A percentile compares a stretch with the other conserved stretches of the same genome.
These are phyloP conservation scores for Gerris buenoi DNA, from an alignment of 1,140 invertebrate genomes.

Conservation along the genomic window DNA sequence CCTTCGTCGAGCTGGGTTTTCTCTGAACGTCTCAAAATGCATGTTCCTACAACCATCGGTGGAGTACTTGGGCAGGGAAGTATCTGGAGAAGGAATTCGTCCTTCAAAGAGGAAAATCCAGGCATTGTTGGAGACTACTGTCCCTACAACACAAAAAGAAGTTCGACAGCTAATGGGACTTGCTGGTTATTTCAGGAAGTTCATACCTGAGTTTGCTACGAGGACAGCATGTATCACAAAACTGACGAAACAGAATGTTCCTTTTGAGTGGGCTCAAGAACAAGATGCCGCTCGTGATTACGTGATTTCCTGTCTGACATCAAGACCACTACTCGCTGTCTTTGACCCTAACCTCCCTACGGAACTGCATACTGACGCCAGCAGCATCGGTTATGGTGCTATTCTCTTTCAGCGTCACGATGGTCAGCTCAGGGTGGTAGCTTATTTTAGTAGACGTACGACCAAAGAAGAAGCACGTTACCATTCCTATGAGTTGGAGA, in stretches of 20 bases:
- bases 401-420: not conserved
- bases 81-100: not conserved
- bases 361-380: not conserved
- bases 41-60: not conserved
- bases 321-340: not conserved
- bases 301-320: not conserved
- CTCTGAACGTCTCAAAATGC: not conserved
- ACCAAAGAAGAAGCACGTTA: not conserved
- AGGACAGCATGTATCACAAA: not conserved
- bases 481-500: not conserved
- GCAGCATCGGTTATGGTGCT: not conserved
- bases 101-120: conserved; percentile 14
- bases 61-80: not conserved
- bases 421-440: not conserved
- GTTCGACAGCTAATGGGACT: not conserved
- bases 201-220: not conserved
- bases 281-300: conserved; percentile 3
- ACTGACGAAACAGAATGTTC: conserved; percentile 12
- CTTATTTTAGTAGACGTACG: not conserved
- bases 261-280: not conserved
- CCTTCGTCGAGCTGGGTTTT: not conserved
- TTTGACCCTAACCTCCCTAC: not conserved
- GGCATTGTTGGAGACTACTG: not conserved
- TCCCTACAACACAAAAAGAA: conserved; percentile 22
- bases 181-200: not conserved